A percentile compares a stretch with the other conserved stretches of the same genome.
phyloP scores from a whole-genome alignment of 2,113 vertebrate genomes.

The Atlantisia rogersi region DNA sequence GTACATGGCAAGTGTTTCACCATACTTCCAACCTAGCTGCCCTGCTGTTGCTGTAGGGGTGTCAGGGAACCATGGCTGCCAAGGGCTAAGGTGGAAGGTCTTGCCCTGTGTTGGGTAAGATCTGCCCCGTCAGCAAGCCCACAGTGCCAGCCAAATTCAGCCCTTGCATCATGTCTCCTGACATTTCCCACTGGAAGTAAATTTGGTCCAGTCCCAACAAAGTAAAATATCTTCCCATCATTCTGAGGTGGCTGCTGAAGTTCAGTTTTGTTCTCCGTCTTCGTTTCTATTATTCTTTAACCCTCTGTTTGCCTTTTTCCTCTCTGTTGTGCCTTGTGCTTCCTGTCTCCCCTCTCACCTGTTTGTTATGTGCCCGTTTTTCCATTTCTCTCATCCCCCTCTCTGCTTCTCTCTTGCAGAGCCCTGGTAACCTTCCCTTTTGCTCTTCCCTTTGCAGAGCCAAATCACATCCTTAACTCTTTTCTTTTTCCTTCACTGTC shows the following conservation, averaged over 20 bases:
- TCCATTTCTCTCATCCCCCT: not conserved
- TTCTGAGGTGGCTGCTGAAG: not conserved
- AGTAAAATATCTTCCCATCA: not conserved
- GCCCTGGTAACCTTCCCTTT: not conserved
- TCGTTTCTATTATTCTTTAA: not conserved
- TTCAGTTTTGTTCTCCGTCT: not conserved
- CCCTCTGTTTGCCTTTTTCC: not conserved
- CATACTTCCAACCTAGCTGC: accelerated
- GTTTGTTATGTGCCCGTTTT: not conserved
- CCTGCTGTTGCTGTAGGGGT: not conserved
- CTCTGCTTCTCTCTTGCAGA: not conserved
- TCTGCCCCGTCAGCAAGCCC: not conserved
- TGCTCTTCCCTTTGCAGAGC: not conserved
- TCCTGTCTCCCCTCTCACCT: not conserved
- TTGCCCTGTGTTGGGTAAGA: not conserved
- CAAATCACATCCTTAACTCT: not conserved
- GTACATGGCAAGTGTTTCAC: accelerated
- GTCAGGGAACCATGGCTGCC: not conserved
- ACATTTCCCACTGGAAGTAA: not conserved
- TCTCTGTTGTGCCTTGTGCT: not conserved
- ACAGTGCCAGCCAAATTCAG: accelerated
- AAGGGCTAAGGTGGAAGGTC: accelerated
- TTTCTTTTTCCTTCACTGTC: not conserved
- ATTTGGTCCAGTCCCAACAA: not conserved
- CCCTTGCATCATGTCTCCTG: accelerated